Evolutionary conservation across 2,113 vertebrate species (phyloP), one percentile per base, ranked within the genome.

Genomic region (Ondatra zibethicus): DNA sequence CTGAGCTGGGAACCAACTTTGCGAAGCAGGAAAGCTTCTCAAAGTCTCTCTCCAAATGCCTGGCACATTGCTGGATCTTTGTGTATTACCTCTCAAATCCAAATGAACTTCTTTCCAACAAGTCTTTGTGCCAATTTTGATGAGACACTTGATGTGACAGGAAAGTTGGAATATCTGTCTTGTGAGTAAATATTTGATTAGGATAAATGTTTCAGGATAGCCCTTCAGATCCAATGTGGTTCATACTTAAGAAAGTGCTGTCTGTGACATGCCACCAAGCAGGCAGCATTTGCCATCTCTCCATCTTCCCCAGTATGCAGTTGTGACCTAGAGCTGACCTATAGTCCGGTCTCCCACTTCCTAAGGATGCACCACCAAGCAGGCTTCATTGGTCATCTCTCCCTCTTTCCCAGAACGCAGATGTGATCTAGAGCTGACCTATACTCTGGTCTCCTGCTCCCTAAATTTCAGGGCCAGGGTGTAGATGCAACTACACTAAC

Each of bases 41-140:
- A 19, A 72, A 68, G 89, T 39, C 58, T 29, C 39, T 89, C 70
- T 52, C 84, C 25, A 31, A 58, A 42, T 17, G 6, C 29, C n/a
- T 84, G 63, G 61, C 31, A 52, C 92, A 63, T 92, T 88, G 87
- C 73, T 78, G 61, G 65, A 73, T 91, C 70, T 91, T 61, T 58
- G 6, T 39, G 17, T 66, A 3, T 72, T 76, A 55, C 68, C 78
- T 96, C 23, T 50, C 89, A 89, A 84, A 70, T 78, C 78, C 55
- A 89, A 89, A 77, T 61, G 77, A 63, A 89, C 58, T 58, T 89
- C 45, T 93, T 36, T 80, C 5, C 36, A 27, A 33, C 16, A 14
- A 29, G 61, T 50, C 61, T 3, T 42, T 55, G 47, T 61, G 45
- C 23, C 58, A 10, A 81, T 68, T 84, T 88, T 77, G 68, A 70